Percentiles rank a stretch among this genome's conserved stretches.
These are phyloP conservation scores for Monarcha castaneiventris DNA, from an alignment of 2,113 vertebrate genomes.

Conservation along the genomic window DNA sequence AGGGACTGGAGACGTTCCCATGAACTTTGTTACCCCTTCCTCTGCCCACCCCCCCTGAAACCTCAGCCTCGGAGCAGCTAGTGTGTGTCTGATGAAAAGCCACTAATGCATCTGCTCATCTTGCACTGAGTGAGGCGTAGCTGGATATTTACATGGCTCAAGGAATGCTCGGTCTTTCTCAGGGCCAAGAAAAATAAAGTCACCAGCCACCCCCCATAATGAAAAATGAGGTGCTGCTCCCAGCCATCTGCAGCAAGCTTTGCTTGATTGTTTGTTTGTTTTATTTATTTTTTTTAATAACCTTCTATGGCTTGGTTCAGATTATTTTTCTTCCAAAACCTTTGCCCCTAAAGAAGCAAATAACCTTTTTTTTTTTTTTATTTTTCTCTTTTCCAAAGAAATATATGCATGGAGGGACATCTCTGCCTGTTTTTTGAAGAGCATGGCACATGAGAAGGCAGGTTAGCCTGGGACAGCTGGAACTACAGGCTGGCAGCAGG, in stretches of 20 bases:
- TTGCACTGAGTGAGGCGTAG: neutral
- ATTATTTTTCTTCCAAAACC: conserved; percentile 8
- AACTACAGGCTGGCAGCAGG: neutral
- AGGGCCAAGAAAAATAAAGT: conserved; percentile 59
- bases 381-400: neutral
- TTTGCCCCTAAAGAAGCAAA: neutral
- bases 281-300: neutral
- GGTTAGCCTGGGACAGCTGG: conserved; percentile 29
- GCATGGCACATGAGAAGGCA: neutral
- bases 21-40: neutral
- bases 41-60: neutral
- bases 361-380: neutral
- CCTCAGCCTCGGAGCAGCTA: neutral
- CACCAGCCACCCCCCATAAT: neutral
- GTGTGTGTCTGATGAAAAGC: neutral
- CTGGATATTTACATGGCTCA: conserved; percentile 6
- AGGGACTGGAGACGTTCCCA: neutral
- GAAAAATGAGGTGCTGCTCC: conserved; percentile 53
- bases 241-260: conserved; percentile 7
- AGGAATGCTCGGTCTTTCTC: conserved; percentile 28
- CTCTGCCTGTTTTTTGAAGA: neutral
- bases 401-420: neutral
- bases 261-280: conserved; percentile 20
- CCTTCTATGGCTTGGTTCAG: neutral
- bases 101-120: neutral